Evolutionary conservation across 2,113 vertebrate species (phyloP).

Genomic region (Isichthys henryi): DNA sequence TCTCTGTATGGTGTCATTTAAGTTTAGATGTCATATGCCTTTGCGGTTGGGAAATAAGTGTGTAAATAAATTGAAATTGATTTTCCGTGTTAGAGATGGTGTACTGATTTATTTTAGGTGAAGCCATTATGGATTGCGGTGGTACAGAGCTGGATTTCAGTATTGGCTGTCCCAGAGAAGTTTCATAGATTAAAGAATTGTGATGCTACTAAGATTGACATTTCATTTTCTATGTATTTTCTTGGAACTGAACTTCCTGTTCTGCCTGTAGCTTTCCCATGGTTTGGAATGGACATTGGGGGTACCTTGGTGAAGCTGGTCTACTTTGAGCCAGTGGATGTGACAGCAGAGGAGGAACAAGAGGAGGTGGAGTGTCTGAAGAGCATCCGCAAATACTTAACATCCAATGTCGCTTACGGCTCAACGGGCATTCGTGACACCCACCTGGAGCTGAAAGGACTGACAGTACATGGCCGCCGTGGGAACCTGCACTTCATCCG

Average conservation of each 20-base stretch:
- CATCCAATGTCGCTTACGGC: conserved; percentile 78
- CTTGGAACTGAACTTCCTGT: neutral
- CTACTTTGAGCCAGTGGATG: conserved; percentile 84
- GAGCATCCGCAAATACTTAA: conserved; percentile 81
- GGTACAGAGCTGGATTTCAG: neutral
- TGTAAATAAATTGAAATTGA: neutral
- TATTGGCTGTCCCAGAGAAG: neutral
- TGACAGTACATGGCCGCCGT: conserved; percentile 79
- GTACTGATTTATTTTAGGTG: neutral
- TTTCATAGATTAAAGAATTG: neutral
- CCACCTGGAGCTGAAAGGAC: conserved; percentile 77
- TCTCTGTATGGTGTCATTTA: neutral
- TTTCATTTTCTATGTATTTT: neutral
- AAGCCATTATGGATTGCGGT: neutral
- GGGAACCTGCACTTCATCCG: conserved; percentile 86
- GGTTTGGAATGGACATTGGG: conserved; percentile 87
- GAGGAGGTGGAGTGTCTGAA: conserved; percentile 83
- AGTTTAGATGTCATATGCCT: neutral
- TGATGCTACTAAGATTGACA: neutral
- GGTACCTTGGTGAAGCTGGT: conserved; percentile 81
- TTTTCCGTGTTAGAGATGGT: neutral
- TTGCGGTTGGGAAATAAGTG: neutral
- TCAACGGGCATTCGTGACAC: conserved; percentile 80
- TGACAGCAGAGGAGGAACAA: conserved; percentile 82
- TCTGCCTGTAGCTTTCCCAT: conserved; percentile 68